Conservation (phyloP, 2,797 vertebrate genomes). For the Corythornis leucogaster region DNA sequence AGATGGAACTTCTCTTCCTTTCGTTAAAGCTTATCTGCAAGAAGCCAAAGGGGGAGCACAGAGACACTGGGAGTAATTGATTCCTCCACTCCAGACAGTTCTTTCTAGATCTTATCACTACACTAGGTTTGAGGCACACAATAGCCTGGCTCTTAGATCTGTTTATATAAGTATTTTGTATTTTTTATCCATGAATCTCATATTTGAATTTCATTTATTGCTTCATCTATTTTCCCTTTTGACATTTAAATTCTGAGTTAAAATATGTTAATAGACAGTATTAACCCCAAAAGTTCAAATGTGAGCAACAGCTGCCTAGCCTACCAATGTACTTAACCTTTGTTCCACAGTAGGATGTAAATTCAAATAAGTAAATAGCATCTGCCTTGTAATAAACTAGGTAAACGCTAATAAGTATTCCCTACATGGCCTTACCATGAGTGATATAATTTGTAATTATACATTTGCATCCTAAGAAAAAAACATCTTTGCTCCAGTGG, state of each 20-base stretch:
- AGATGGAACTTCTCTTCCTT: no score
- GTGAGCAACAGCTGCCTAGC: neutral
- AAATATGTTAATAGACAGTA: neutral
- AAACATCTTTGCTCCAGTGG: neutral
- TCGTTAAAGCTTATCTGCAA: no score
- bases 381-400: neutral
- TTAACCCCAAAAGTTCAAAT: neutral
- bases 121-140: no score
- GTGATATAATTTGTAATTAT: neutral
- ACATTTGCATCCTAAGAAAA: neutral
- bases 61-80: no score
- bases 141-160: no score
- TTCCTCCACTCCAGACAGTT: no score
- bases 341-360: neutral
- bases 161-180: neutral
- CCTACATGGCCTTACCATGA: neutral
- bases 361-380: neutral
- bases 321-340: neutral
- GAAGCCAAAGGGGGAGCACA: no score
- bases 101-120: no score
- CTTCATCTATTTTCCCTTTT: neutral
- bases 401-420: neutral
- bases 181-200: neutral
- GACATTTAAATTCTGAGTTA: neutral
- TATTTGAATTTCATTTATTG: neutral